phyloP scores from a whole-genome alignment of 2,888 invertebrate genomes.

The Trileptium ribeirensis region DNA sequence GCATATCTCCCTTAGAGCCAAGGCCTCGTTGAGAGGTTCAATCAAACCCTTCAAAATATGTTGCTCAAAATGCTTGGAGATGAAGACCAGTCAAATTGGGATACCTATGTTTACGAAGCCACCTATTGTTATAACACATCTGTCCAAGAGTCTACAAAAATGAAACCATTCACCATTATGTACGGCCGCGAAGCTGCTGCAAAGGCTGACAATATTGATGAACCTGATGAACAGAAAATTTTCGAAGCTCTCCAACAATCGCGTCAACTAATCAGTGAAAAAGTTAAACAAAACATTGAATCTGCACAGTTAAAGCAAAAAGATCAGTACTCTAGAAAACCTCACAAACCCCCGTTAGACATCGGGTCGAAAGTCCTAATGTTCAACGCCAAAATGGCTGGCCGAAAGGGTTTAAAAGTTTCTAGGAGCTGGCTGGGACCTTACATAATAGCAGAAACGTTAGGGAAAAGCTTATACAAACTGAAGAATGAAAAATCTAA shows the following conservation, averaged over 20 bases:
- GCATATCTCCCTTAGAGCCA: neutral
- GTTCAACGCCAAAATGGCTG: neutral
- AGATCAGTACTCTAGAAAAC: neutral
- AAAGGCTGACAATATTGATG: neutral
- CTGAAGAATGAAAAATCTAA: neutral
- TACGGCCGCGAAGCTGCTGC: neutral
- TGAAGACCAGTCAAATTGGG: neutral
- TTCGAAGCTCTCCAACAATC: neutral
- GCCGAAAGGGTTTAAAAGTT: neutral
- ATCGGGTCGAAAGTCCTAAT: neutral
- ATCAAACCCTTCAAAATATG: neutral
- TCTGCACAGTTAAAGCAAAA: neutral
- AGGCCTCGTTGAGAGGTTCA: constrained; percentile 5
- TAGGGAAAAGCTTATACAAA: neutral
- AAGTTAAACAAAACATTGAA: neutral
- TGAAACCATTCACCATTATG: neutral
- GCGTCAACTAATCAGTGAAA: neutral
- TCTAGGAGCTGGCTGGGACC: neutral
- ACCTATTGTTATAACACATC: neutral
- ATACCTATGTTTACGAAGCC: neutral
- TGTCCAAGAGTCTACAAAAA: neutral
- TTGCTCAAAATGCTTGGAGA: neutral
- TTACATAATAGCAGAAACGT: neutral
- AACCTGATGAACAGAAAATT: neutral
- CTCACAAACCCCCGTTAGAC: neutral